Base-by-base conservation (phyloP, 2,797 vertebrate species). In the Ctenochaetus hawaiiensis region DNA sequence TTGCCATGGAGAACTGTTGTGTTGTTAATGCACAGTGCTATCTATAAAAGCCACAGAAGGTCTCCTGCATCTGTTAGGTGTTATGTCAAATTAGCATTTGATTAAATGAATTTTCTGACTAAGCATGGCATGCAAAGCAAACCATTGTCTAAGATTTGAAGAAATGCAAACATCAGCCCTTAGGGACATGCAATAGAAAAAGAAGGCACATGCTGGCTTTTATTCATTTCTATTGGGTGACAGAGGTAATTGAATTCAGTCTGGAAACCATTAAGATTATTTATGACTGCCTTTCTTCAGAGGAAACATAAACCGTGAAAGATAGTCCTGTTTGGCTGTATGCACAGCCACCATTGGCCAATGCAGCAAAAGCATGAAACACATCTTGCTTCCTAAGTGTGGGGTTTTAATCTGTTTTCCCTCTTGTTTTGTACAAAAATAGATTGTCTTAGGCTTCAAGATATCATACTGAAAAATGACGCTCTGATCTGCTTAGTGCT, bases 221-320 rank as follows among this genome's bases (percentile, higher is more conserved):
- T 86, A 90, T 81, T 92, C 80, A 88, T 92, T 92, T 90, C 81
- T 81, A 81, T 63, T 82, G 30, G 82, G 72, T 86, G 83, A 88
- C 79, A 75, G 70, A 90, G 81, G 87, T 90, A 89, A 94, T 92
- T 91, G 87, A 87, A 93, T 92, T 86, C 56, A 39, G 77, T 87
- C 84, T 91, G 81, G 80, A 85, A 85, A 83, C 84, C 88, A 91
- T 92, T 92, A 89, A 72, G 75, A 87, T 93, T 92, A 92, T 93
- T 92, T 90, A 91, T 88, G 89, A 85, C 73, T 75, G 70, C 68
- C 62, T 87, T 72, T 83, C 78, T 81, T 78, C 66, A 62, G 66
- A 81, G 76, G 75, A 77, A 86, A 81, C 78, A 62, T 51, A 68
- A 72, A 57, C 43, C 43, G 22, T 57, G 41, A 84, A 76, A 86